Evolutionary conservation across 2,113 vertebrate genomes (phyloP).

Genomic region (Lepus timidus): DNA sequence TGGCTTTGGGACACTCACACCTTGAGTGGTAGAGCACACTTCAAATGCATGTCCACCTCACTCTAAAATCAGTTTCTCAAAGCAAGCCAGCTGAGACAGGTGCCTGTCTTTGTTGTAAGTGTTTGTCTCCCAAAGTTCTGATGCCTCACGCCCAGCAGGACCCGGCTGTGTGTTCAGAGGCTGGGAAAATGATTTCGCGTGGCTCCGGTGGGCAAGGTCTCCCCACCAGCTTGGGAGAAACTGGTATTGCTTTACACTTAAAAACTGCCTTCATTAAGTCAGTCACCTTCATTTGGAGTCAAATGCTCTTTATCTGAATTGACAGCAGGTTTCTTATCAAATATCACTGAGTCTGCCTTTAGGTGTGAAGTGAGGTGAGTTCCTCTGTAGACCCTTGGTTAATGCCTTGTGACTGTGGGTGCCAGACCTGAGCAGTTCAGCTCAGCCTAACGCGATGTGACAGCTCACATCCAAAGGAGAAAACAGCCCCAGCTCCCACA

Average conservation of each 20-base stretch:
- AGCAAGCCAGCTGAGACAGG: neutral
- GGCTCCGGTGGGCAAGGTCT: neutral
- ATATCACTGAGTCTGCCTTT: slow-evolving; percentile 85
- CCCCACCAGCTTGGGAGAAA: neutral
- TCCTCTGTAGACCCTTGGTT: neutral
- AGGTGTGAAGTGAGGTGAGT: slow-evolving; percentile 77
- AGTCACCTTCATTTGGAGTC: slow-evolving; percentile 74
- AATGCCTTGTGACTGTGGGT: slow-evolving; percentile 68
- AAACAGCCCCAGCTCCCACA: neutral
- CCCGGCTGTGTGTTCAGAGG: neutral
- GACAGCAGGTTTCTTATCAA: slow-evolving; percentile 87
- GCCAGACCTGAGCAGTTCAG: slow-evolving; percentile 72
- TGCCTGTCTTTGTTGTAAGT: neutral
- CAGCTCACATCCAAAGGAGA: slow-evolving; percentile 58
- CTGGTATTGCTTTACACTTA: rapidly evolving
- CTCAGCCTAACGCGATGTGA: slow-evolving; percentile 49
- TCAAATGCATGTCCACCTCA: neutral
- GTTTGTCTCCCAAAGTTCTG: neutral
- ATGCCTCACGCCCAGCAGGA: neutral
- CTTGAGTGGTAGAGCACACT: neutral
- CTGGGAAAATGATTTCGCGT: neutral
- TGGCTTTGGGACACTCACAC: neutral
- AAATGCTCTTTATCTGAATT: slow-evolving; percentile 80
- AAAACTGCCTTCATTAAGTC: slow-evolving; percentile 67
- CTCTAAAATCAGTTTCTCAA: neutral